phyloP scores from a whole-genome alignment of 2,113 vertebrate species.

The Rhabdornis inornatus region DNA sequence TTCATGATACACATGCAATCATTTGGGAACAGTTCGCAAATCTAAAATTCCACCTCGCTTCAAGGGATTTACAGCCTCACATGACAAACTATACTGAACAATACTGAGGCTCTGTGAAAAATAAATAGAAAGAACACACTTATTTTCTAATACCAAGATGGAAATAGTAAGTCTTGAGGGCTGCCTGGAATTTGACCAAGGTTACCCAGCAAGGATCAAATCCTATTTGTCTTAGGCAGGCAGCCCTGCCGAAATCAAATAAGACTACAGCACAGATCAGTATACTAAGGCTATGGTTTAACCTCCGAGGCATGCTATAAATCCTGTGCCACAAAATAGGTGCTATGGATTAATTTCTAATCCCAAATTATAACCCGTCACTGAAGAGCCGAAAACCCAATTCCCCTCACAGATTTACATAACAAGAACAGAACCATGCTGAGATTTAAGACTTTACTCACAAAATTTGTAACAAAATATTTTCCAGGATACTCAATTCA shows the following conservation, averaged over 20 bases:
- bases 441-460: background rate
- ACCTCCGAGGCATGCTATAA: slow-evolving; percentile 32
- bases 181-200: slow-evolving; percentile 44
- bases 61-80: slow-evolving; percentile 36
- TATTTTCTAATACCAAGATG: slow-evolving; percentile 34
- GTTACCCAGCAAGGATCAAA: slow-evolving; percentile 53
- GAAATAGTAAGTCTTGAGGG: slow-evolving; percentile 26
- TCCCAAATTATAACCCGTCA: slow-evolving; percentile 28
- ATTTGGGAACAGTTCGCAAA: slow-evolving; percentile 4
- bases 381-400: slow-evolving; percentile 12
- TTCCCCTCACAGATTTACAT: slow-evolving; percentile 1
- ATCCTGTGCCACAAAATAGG: slow-evolving; percentile 35
- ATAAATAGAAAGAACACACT: slow-evolving; percentile 27
- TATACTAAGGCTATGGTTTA: background rate
- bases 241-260: slow-evolving; percentile 43
- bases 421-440: background rate
- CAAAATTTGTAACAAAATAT: background rate
- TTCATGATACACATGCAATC: background rate
- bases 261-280: slow-evolving; percentile 20
- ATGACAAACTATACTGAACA: slow-evolving; percentile 23
- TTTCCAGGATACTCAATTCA: background rate
- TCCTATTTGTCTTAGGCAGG: slow-evolving; percentile 36
- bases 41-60: slow-evolving; percentile 26
- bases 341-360: slow-evolving; percentile 51
- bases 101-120: slow-evolving; percentile 23